Evolutionary conservation across 2,113 vertebrate species (phyloP).

Genomic region (Tretioscincus oriximinensis): DNA sequence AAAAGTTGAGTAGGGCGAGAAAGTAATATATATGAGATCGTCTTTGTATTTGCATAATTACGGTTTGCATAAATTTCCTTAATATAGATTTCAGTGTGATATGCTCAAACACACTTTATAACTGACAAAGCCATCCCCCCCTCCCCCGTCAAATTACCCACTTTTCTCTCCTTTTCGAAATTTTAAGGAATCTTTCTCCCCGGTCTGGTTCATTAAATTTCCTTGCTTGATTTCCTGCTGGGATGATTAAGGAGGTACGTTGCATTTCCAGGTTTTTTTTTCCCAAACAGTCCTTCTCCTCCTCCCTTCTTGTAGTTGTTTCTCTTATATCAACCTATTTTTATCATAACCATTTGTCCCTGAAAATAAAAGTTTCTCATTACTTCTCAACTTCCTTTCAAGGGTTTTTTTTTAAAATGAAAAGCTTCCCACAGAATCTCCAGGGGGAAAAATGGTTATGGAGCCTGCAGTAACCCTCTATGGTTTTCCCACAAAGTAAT

Average conservation of each 20-base stretch:
- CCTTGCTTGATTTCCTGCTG: slow-evolving; percentile 42
- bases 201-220: slow-evolving; percentile 39
- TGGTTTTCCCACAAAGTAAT: slow-evolving; percentile 15
- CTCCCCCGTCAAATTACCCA: slow-evolving; percentile 15
- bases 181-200: slow-evolving; percentile 37
- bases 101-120: slow-evolving; percentile 25
- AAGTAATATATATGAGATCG: slow-evolving; percentile 7
- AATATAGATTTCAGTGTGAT: slow-evolving; percentile 14
- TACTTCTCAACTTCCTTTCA: slow-evolving; percentile 23
- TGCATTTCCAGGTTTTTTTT: background rate
- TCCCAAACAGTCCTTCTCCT: background rate
- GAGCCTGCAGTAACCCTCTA: background rate
- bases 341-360: slow-evolving; percentile 36
- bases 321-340: slow-evolving; percentile 23
- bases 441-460: background rate
- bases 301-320: slow-evolving; percentile 14
- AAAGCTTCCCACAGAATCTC: slow-evolving; percentile 3
- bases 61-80: slow-evolving; percentile 32
- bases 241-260: slow-evolving; percentile 36
- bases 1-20: slow-evolving; percentile 1
- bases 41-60: slow-evolving; percentile 13
- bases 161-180: slow-evolving; percentile 22
- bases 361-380: background rate
- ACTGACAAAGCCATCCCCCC: background rate
- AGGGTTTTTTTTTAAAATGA: slow-evolving; percentile 12